phyloP scores from a whole-genome alignment of 2,113 vertebrate species.

The Platysternon megacephalum region DNA sequence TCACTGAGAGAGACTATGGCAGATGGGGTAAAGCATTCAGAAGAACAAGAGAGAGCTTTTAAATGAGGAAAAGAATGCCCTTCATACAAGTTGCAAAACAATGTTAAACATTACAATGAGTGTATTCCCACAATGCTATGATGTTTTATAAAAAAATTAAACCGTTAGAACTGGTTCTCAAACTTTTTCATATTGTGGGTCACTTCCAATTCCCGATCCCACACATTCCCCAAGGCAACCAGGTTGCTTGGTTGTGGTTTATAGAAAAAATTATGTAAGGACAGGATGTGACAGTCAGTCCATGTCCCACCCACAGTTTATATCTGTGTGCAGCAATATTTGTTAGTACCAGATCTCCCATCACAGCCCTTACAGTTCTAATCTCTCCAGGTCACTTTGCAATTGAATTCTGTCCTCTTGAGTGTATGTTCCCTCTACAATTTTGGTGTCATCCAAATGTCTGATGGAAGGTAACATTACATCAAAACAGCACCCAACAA shows the following conservation, averaged over 20 bases:
- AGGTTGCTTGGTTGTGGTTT: neutral
- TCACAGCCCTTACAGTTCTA: neutral
- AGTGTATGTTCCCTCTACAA: neutral
- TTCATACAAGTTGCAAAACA: neutral
- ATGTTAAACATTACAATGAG: neutral
- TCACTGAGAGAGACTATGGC: slow-evolving; percentile 81
- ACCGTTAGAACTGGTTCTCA: neutral
- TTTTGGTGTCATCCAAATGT: neutral
- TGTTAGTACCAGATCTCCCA: neutral
- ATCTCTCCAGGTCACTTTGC: neutral
- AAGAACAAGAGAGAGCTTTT: slow-evolving; percentile 67
- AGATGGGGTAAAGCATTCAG: slow-evolving; percentile 68
- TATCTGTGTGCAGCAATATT: neutral
- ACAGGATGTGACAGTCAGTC: neutral
- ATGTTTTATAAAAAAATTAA: neutral
- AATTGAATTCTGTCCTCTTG: neutral
- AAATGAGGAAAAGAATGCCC: slow-evolving; percentile 46
- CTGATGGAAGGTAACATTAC: neutral
- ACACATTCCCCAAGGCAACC: neutral
- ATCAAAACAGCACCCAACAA: neutral
- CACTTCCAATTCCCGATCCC: neutral
- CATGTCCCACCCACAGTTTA: neutral
- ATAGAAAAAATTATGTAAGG: neutral
- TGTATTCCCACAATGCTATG: neutral
- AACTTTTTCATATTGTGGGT: neutral